Conservation (phyloP, 2,888 invertebrate genomes). For the Hartigia nigra region DNA sequence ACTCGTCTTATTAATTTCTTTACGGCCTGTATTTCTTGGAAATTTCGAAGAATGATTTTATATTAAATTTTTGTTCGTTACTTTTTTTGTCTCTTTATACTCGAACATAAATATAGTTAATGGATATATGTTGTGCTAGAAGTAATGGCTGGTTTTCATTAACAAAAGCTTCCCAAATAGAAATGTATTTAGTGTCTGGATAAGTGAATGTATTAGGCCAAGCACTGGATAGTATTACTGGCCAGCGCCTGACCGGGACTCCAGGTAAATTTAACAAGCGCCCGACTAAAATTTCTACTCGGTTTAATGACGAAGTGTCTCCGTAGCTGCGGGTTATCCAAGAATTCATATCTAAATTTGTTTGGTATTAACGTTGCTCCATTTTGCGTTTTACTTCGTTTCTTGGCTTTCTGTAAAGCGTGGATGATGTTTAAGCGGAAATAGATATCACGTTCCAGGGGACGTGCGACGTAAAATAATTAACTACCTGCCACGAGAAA, state of each 20-base stretch:
- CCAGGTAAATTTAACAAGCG: too few relatives aligned
- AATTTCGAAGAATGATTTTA: neutral
- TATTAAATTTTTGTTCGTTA: neutral
- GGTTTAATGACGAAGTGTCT: neutral
- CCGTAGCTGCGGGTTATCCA: neutral
- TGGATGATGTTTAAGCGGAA: slow-evolving; percentile 34
- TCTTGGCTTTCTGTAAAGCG: slow-evolving; percentile 19
- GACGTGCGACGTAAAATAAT: slow-evolving; percentile 50
- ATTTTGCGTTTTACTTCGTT: slow-evolving; percentile 4
- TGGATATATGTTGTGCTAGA: neutral
- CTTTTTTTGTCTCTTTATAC: neutral
- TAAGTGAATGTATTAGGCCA: too few relatives aligned
- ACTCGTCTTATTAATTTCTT: neutral
- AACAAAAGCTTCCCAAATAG: too few relatives aligned
- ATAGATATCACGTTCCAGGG: slow-evolving; percentile 44
- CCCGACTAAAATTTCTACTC: too few relatives aligned
- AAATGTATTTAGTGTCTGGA: too few relatives aligned
- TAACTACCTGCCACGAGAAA: slow-evolving; percentile 53
- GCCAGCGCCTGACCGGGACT: too few relatives aligned
- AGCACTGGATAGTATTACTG: too few relatives aligned
- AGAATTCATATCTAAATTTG: neutral
- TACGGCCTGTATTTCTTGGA: neutral
- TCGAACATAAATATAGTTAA: neutral
- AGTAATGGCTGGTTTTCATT: neutral
- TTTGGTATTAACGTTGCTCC: neutral